Percentiles rank a stretch among this genome's conserved stretches.
phyloP scores from a whole-genome alignment of 2,888 invertebrate species.

The Carabus problematicus region DNA sequence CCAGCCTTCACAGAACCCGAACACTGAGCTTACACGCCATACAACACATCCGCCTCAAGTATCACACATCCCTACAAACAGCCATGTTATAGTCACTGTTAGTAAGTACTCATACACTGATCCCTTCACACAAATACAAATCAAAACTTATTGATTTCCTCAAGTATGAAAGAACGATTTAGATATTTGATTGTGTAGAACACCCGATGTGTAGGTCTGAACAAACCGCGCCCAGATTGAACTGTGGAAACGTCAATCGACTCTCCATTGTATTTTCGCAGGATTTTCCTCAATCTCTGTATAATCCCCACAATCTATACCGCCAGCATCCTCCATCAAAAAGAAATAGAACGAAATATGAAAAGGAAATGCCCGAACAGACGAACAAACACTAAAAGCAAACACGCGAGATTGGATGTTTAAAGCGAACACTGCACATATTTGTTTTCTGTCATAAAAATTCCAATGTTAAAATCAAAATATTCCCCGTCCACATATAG shows the following conservation, averaged over 20 bases:
- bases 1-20: too few relatives aligned
- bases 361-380: background rate
- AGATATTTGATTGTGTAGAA: too few relatives aligned
- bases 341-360: conserved; percentile 1
- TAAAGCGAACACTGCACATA: background rate
- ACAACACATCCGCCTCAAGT: too few relatives aligned
- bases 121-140: too few relatives aligned
- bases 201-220: too few relatives aligned
- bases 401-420: background rate
- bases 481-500: background rate
- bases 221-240: too few relatives aligned
- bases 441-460: conserved; percentile 6
- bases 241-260: background rate
- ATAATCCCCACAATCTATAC: background rate
- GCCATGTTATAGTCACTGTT: too few relatives aligned
- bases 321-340: background rate
- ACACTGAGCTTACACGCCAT: too few relatives aligned
- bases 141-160: too few relatives aligned
- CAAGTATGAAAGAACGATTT: too few relatives aligned
- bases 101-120: too few relatives aligned
- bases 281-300: background rate
- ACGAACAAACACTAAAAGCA: background rate
- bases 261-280: background rate
- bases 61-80: too few relatives aligned
- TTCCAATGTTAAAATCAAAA: background rate